Conservation (phyloP, 1,140 invertebrate species). For the Diabrotica virgifera region DNA sequence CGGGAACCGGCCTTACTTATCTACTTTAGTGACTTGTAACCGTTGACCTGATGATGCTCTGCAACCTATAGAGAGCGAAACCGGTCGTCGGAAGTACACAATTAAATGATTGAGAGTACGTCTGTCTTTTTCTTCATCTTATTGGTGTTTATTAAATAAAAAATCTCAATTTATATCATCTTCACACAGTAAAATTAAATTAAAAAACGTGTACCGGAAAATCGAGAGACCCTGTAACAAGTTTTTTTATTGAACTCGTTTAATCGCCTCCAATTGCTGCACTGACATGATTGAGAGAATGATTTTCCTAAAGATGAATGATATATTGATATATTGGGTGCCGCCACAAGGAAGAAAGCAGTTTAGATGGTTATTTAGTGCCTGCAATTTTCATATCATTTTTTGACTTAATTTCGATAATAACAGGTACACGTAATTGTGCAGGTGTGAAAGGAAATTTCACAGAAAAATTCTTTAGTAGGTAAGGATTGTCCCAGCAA, state of each 20-base stretch:
- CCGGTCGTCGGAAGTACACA: too few species aligned
- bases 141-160: too few species aligned
- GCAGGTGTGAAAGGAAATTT: not conserved
- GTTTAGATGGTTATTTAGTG: not conserved
- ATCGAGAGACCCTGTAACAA: not conserved
- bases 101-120: too few species aligned
- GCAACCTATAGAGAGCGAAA: too few species aligned
- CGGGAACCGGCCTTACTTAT: too few species aligned
- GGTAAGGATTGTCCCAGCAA: not conserved
- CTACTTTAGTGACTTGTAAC: too few species aligned
- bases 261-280: not conserved
- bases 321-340: constrained; percentile 3
- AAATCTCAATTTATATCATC: too few species aligned
- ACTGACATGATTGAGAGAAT: not conserved
- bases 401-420: not conserved
- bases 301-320: not conserved
- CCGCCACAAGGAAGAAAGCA: not conserved
- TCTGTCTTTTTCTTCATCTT: too few species aligned
- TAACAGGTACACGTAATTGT: not conserved
- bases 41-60: too few species aligned
- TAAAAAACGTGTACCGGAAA: too few species aligned
- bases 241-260: not conserved
- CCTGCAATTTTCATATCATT: constrained; percentile 2
- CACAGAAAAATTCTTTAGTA: not conserved
- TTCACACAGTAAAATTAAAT: too few species aligned